Percentiles rank a stretch among this genome's conserved stretches.
Conservation (phyloP, 2,888 invertebrate genomes). For the Prenolepis imparis region DNA sequence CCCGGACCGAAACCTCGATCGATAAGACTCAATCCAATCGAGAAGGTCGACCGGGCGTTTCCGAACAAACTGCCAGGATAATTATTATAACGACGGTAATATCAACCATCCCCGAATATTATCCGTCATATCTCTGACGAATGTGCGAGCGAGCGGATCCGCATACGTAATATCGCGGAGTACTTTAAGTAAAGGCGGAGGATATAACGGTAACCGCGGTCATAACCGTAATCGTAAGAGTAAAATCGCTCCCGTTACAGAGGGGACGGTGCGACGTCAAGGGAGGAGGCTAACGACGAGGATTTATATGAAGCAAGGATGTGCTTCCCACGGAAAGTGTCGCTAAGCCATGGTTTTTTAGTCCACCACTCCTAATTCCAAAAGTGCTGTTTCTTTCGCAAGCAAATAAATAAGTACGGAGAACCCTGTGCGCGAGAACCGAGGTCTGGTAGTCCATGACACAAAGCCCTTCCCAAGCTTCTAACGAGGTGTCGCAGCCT, state of each 20-base stretch:
- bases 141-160: constrained; percentile 5
- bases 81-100: constrained; percentile 42
- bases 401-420: background rate
- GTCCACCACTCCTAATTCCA: constrained; percentile 48
- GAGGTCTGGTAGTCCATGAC: constrained; percentile 42
- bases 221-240: constrained; percentile 48
- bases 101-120: background rate
- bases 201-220: constrained; percentile 23
- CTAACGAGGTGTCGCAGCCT: constrained; percentile 68
- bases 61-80: constrained; percentile 28
- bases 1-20: constrained; percentile 33
- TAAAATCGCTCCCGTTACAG: constrained; percentile 27
- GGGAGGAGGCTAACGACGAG: background rate
- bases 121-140: constrained; percentile 46
- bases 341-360: constrained; percentile 24
- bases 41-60: background rate
- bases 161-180: constrained; percentile 13
- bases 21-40: constrained; percentile 43
- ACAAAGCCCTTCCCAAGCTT: constrained; percentile 63
- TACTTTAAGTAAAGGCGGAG: constrained; percentile 19
- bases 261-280: background rate
- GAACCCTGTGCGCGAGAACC: background rate
- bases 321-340: background rate
- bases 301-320: constrained; percentile 10
- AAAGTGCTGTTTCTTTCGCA: background rate